Conservation (phyloP, 2,888 invertebrate species). For the Reticulitermes lucifugus region DNA sequence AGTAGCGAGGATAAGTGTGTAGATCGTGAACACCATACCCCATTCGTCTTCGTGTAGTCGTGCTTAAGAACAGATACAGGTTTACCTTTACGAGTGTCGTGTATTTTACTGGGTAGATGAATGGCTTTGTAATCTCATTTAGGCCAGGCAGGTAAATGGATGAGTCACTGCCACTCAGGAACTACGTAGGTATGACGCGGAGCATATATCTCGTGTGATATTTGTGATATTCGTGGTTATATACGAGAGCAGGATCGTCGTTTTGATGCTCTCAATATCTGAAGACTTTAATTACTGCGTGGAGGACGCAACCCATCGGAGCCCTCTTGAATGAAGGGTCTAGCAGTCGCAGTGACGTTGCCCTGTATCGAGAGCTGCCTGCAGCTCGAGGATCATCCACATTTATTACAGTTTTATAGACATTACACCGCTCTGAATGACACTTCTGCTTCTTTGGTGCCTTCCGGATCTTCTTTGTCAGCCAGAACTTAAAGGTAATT, state of each 20-base stretch:
- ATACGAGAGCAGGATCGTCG: not conserved
- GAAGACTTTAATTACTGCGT: slow-evolving; percentile 17
- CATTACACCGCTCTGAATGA: not conserved
- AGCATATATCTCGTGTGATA: no score
- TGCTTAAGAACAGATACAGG: no score
- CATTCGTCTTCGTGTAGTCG: no score
- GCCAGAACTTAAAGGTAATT: not conserved
- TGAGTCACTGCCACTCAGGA: no score
- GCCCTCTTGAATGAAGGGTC: slow-evolving; percentile 20
- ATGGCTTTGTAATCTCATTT: no score
- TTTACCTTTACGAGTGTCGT: no score
- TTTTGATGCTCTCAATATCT: slow-evolving; percentile 12
- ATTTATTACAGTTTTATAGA: slow-evolving; percentile 2
- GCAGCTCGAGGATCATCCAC: not conserved
- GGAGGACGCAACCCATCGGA: not conserved
- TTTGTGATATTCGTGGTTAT: no score
- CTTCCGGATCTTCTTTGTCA: not conserved
- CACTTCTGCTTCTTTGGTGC: not conserved
- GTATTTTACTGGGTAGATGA: no score
- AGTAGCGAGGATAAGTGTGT: no score
- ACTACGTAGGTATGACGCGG: no score
- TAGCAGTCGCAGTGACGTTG: not conserved
- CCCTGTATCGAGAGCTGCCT: not conserved
- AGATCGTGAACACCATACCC: no score
- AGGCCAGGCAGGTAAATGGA: no score